Base-by-base conservation (phyloP, 1,140 invertebrate species). In the Drosophila virilis region DNA sequence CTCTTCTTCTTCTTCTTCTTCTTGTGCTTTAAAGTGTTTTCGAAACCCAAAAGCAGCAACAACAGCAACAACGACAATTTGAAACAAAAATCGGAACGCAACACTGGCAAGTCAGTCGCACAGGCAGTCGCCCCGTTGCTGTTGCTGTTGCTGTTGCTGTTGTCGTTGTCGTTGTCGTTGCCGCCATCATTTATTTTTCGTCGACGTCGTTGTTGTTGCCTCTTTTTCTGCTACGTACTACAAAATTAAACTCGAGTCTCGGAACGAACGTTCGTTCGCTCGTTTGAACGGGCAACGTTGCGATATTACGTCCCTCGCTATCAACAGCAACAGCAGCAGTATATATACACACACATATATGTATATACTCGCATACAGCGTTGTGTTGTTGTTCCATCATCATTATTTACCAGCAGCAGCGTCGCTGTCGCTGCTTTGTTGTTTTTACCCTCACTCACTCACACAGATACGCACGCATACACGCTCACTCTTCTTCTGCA, bases 71-170 rank as follows among this genome's bases (percentile, higher is more conserved):
- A 55, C 58, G 60, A 74, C 65, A 76, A 71, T 83, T 89, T 79
- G 62, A 75, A 79, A 86, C 79, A 82, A 86, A 88, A 88, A 88
- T 88, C 83, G 83, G 83, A 88, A 88, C 84, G 84, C 84, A 88
- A 88, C 84, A 88, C 84, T 88, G 84, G 80, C 80, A 88, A 84
- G 84, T 84, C 77, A 79, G 77, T 73, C 72, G 75, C 55, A 66
- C 45, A 68, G 52, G 75, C 50, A 54, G 64, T 67, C 68, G 64
- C 57, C 13, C 5, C 46, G 46, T 48, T 43, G 60, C 50, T 55
- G 74, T 51, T 62, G 60, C 8, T 32, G 61, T 71, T 66, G 66
- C n/a, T n/a, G n/a, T n/a, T n/a, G n/a, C n/a, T n/a, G n/a, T n/a
- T n/a, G n/a, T n/a, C n/a, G n/a, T n/a, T n/a, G 79, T 50, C 58